Base-by-base conservation (phyloP, 2,797 vertebrate species). In the Fundulus diaphanus region DNA sequence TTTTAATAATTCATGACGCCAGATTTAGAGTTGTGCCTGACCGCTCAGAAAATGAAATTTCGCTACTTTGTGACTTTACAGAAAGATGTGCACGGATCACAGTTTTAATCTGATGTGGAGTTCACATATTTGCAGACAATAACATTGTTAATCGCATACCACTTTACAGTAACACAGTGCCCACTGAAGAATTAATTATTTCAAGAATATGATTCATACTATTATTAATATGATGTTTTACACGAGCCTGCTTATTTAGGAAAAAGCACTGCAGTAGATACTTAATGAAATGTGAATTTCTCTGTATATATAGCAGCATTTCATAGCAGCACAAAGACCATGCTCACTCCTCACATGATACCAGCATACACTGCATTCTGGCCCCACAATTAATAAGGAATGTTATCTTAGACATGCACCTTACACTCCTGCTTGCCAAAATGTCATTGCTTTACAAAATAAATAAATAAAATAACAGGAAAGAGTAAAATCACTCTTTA, bases 1-100 rank as follows among this genome's bases (percentile, higher is more conserved):
- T 86, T 94, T 96, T 90, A 95, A 96, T 95, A 95, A 96, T 96
- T 95, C 94, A 95, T 95, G 89, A 92, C 44, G 65, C 92, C 91
- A 92, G 87, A 93, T 95, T 94, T 93, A 93, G 93, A 94, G 93
- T 92, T 92, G 90, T 91, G 89, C 92, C 85, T 91, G 81, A 85
- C 87, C 91, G 90, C 89, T 90, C 86, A 86, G 82, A 94, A 93
- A 93, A 80, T 82, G 85, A 89, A 91, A 88, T 93, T 92, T 92
- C 86, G 90, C 82, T 92, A 91, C 87, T 84, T 77, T 87, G 89
- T 92, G 92, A 85, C 90, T 92, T 89, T 92, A 79, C 87, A 83
- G 82, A 86, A 81, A 87, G 87, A 83, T 84, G 81, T 76, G 13
- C 24, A 66, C 2, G 80, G 80, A 83, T 89, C 75, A 89, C 83